phyloP scores from a whole-genome alignment of 37 sponge, comb jelly and placozoan species.

The Chondrosia reniformis region DNA sequence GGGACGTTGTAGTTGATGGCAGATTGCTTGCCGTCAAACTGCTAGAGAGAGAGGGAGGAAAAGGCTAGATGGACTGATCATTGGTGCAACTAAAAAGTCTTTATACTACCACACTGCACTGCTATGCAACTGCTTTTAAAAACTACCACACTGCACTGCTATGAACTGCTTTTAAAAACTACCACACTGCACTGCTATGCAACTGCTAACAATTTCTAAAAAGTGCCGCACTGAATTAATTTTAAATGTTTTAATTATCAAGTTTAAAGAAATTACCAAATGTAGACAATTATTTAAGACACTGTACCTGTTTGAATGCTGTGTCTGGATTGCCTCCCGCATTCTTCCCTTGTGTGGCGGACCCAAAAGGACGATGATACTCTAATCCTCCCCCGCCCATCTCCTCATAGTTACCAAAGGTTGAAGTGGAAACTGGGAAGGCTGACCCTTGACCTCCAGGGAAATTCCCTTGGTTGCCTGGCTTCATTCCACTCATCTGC shows the following conservation, averaged over 20 bases:
- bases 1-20: slow-evolving; percentile 4
- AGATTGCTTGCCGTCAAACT: neutral
- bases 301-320: neutral
- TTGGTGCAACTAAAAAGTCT: too few species aligned
- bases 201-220: too few species aligned
- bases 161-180: too few species aligned
- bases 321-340: neutral
- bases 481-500: slow-evolving; percentile 21
- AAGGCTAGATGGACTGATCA: too few species aligned
- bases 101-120: too few species aligned
- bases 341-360: neutral
- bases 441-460: neutral
- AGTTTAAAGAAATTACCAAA: too few species aligned
- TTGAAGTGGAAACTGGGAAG: slow-evolving; percentile 2
- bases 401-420: slow-evolving; percentile 5
- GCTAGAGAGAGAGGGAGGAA: neutral
- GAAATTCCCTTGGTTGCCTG: slow-evolving; percentile 1
- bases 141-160: too few species aligned
- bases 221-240: too few species aligned
- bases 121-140: too few species aligned
- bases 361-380: neutral
- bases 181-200: too few species aligned
- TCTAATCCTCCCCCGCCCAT: neutral
- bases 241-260: too few species aligned
- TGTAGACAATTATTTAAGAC: too few species aligned